Evolutionary conservation across 53 echinoderm and acorn worm species (phyloP).

Genomic region (Pentamera pediparva): DNA sequence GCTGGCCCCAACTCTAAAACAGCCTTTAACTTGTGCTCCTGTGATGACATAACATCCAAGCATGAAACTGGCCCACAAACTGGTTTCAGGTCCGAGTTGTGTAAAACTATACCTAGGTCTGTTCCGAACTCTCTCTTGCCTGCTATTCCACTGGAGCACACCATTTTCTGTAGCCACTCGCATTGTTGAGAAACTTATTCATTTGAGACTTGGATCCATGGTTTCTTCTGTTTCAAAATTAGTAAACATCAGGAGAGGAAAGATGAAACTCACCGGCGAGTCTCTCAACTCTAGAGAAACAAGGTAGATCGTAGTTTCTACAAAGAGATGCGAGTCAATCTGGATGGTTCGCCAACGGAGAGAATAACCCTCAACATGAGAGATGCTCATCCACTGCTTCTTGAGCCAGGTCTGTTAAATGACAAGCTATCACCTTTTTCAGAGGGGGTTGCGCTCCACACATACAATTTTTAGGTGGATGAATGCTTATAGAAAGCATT

Average conservation of each 20-base stretch:
- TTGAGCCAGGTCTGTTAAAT: neutral
- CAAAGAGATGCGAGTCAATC: slow-evolving; percentile 7
- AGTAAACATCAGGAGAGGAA: neutral
- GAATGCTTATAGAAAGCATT: neutral
- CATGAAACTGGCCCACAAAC: neutral
- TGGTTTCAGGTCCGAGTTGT: neutral
- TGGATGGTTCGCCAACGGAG: slow-evolving; percentile 13
- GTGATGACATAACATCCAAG: neutral
- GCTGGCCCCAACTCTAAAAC: neutral
- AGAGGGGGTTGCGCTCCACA: neutral
- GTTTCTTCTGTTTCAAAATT: neutral
- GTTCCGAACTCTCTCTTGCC: neutral
- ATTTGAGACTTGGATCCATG: neutral
- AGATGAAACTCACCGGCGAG: neutral
- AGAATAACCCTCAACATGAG: slow-evolving; percentile 10
- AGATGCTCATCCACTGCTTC: slow-evolving; percentile 22
- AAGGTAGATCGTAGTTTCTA: neutral
- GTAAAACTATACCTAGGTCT: neutral
- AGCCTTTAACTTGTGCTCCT: slow-evolving; percentile 3
- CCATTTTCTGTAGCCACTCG: slow-evolving; percentile 13
- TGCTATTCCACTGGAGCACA: neutral
- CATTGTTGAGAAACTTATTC: slow-evolving; percentile 23
- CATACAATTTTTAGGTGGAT: neutral
- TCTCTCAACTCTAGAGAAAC: neutral
- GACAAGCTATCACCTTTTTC: neutral